Evolutionary conservation across 2,888 invertebrate genomes (phyloP).

Genomic region (Lobophora halterata): DNA sequence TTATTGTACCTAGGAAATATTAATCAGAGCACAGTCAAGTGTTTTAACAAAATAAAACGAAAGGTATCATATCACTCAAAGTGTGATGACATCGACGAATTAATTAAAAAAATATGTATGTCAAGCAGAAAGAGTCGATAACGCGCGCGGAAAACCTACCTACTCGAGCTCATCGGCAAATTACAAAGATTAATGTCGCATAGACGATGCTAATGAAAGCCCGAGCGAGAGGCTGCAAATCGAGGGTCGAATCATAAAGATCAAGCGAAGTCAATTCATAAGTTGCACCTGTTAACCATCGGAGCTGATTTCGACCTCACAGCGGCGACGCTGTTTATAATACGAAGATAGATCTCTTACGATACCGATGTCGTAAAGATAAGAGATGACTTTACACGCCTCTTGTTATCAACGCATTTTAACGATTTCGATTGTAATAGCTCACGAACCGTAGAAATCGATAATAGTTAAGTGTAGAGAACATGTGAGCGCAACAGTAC

Average conservation of each 20-base stretch:
- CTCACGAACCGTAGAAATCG: constrained; percentile 30
- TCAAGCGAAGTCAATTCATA: constrained; percentile 39
- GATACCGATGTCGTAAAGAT: constrained; percentile 22
- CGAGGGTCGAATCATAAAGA: constrained; percentile 40
- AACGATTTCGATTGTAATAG: constrained; percentile 21
- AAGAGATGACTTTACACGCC: constrained; percentile 17
- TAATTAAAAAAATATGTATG: background rate
- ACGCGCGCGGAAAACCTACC: constrained; percentile 1
- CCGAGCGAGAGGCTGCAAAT: constrained; percentile 31
- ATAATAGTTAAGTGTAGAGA: constrained; percentile 50
- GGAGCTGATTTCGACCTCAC: constrained; percentile 24
- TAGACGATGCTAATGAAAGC: constrained; percentile 32
- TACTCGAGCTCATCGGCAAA: constrained; percentile 3
- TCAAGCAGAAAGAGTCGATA: constrained; percentile 16
- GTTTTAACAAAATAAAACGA: constrained; percentile 20
- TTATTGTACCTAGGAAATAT: no score
- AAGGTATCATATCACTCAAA: constrained; percentile 11
- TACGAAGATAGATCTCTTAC: constrained; percentile 10
- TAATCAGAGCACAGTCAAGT: constrained; percentile 9
- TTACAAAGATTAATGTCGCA: constrained; percentile 5
- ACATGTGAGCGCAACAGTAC: constrained; percentile 64
- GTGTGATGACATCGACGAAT: constrained; percentile 20
- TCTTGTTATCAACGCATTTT: constrained; percentile 17
- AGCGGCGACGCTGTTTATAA: constrained; percentile 8
- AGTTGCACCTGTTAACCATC: constrained; percentile 22